Conservation (phyloP, 2,797 vertebrate genomes). For the Carduelis carduelis region DNA sequence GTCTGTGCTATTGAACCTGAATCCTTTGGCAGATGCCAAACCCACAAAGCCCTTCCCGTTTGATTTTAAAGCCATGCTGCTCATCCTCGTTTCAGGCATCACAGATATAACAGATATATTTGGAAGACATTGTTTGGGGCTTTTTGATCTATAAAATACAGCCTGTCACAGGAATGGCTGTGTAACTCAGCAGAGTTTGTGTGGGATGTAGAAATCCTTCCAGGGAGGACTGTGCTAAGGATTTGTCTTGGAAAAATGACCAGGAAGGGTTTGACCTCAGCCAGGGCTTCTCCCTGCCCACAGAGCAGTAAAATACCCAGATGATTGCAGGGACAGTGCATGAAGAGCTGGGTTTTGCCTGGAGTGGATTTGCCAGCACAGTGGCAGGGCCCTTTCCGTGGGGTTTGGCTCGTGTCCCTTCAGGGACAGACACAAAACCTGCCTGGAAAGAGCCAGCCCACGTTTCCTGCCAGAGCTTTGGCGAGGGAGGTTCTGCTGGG, state of each 20-base stretch:
- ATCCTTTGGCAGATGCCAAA: background rate
- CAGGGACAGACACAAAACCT: background rate
- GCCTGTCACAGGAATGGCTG: background rate
- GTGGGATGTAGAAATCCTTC: background rate
- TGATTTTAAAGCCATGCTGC: background rate
- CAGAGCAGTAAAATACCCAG: background rate
- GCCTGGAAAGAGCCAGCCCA: background rate
- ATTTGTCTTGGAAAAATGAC: background rate
- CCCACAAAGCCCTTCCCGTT: background rate
- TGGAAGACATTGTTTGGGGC: background rate
- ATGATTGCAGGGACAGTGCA: background rate
- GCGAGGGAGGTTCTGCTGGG: rapidly evolving
- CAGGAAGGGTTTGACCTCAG: background rate
- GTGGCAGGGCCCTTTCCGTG: background rate
- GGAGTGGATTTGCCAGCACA: background rate
- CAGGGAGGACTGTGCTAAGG: background rate
- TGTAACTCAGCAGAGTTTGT: background rate
- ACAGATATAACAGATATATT: background rate
- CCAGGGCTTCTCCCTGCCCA: background rate
- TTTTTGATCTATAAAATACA: background rate
- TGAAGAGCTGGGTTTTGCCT: background rate
- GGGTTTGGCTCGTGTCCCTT: background rate
- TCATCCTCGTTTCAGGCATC: background rate
- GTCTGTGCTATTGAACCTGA: background rate
- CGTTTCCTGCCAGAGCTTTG: background rate